These are phyloP conservation scores for Hemicrepidius hirtus DNA, from an alignment of 2,888 invertebrate genomes.

Conservation along the genomic window DNA sequence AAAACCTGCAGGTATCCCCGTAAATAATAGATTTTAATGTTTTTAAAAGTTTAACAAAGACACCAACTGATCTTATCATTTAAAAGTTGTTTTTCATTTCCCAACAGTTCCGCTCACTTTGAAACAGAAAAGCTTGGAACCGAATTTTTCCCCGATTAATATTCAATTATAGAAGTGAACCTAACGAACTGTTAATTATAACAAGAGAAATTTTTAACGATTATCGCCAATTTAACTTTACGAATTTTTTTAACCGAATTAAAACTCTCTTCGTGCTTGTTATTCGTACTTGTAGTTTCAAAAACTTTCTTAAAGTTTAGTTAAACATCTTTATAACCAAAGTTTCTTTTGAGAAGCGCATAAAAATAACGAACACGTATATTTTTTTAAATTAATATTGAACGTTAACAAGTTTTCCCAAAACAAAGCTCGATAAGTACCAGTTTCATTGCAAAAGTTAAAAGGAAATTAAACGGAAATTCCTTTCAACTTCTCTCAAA, in stretches of 20 bases:
- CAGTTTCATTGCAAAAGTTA: slow-evolving; percentile 42
- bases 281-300: slow-evolving; percentile 2
- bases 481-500: slow-evolving; percentile 43
- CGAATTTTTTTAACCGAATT: slow-evolving; percentile 3
- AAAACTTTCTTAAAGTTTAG: background rate
- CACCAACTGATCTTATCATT: slow-evolving; percentile 6
- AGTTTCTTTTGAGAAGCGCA: background rate
- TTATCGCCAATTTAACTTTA: slow-evolving; percentile 2
- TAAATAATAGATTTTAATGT: slow-evolving; percentile 38
- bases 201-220: slow-evolving; percentile 12
- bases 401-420: slow-evolving; percentile 8
- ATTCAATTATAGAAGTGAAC: slow-evolving; percentile 24
- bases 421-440: slow-evolving; percentile 42
- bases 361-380: background rate
- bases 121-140: slow-evolving; percentile 5
- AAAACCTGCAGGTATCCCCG: slow-evolving; percentile 36
- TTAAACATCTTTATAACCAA: background rate
- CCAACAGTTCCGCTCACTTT: background rate
- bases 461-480: slow-evolving; percentile 52
- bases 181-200: slow-evolving; percentile 28
- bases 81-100: slow-evolving; percentile 19
- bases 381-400: slow-evolving; percentile 32
- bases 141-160: slow-evolving; percentile 19
- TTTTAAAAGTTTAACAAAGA: slow-evolving; percentile 23
- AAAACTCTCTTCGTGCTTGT: background rate